These are phyloP conservation scores for Drosophila kepulauana DNA, from an alignment of 1,140 invertebrate species.

Conservation along the genomic window DNA sequence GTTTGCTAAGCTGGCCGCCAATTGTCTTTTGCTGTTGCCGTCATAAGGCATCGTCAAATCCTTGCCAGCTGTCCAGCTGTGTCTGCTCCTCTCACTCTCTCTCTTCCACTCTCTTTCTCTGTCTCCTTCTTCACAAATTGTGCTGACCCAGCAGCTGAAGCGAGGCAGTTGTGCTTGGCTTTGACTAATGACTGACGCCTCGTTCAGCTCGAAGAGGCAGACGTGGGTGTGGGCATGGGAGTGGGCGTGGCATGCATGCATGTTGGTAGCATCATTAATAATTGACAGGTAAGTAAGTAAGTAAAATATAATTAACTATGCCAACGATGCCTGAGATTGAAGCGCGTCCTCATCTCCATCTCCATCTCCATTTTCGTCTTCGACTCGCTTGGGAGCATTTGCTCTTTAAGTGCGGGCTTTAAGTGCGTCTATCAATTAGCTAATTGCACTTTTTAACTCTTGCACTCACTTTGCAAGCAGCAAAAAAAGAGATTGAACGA, in stretches of 20 bases:
- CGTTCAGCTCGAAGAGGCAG: not conserved
- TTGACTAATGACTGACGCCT: conserved; percentile 68
- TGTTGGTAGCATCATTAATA: conserved; percentile 62
- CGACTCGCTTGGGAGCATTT: not conserved
- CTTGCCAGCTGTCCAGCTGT: conserved; percentile 1
- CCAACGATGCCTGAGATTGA: conserved; percentile 38
- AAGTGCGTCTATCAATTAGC: conserved; percentile 51
- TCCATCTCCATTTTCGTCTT: not conserved
- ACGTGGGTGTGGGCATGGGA: conserved; percentile 18
- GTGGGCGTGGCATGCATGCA: conserved; percentile 31
- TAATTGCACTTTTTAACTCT: conserved; percentile 57
- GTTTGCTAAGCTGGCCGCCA: conserved; percentile 60
- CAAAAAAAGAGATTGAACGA: not conserved
- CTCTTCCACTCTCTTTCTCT: not conserved
- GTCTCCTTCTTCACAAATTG: conserved; percentile 12
- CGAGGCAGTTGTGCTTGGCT: conserved; percentile 32
- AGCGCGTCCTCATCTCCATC: not conserved
- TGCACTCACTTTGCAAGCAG: not conserved
- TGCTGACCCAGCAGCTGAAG: conserved; percentile 53
- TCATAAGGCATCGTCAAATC: conserved; percentile 27
- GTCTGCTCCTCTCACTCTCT: not conserved
- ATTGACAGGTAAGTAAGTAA: conserved; percentile 62
- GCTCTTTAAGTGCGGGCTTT: not conserved
- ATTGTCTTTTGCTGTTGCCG: conserved; percentile 35
- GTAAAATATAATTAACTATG: conserved; percentile 60